A percentile compares a stretch with the other conserved stretches of the same genome.
Conservation (phyloP, 2,113 vertebrate species). For the Ornithorhynchus anatinus region DNA sequence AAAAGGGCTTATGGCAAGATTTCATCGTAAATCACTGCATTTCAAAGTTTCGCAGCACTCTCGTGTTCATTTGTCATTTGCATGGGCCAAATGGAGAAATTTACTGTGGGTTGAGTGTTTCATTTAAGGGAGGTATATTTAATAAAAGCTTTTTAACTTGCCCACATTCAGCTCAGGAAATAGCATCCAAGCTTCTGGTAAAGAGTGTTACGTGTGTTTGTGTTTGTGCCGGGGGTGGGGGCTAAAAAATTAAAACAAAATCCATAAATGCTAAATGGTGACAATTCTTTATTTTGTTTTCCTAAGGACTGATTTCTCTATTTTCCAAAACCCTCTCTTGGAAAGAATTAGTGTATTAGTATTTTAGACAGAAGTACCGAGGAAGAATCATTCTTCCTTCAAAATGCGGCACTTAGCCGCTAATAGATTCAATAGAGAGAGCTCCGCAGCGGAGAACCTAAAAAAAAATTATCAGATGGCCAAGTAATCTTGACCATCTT, state of each 20-base stretch:
- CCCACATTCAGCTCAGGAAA: constrained; percentile 48
- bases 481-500: constrained; percentile 27
- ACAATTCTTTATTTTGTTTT: constrained; percentile 56
- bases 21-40: constrained; percentile 41
- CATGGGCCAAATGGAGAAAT: constrained; percentile 57
- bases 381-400: constrained; percentile 28
- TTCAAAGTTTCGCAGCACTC: constrained; percentile 47
- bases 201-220: too few species aligned
- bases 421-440: constrained; percentile 50
- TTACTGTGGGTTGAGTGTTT: constrained; percentile 57
- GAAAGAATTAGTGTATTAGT: constrained; percentile 38
- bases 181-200: constrained; percentile 51
- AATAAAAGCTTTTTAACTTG: constrained; percentile 60
- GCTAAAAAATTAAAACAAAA: constrained; percentile 46
- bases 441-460: constrained; percentile 12
- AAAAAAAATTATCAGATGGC: constrained; percentile 30
- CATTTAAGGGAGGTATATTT: constrained; percentile 53
- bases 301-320: constrained; percentile 37
- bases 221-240: too few species aligned
- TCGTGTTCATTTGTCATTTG: constrained; percentile 45
- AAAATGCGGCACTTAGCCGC: constrained; percentile 40
- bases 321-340: constrained; percentile 27
- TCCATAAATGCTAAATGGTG: constrained; percentile 53
- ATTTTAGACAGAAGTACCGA: constrained; percentile 33
- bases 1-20: too few species aligned